A percentile compares a stretch with the other conserved stretches of the same genome.
Evolutionary conservation across 2,797 vertebrate genomes (phyloP).

Genomic region (Neomorphus geoffroyi): DNA sequence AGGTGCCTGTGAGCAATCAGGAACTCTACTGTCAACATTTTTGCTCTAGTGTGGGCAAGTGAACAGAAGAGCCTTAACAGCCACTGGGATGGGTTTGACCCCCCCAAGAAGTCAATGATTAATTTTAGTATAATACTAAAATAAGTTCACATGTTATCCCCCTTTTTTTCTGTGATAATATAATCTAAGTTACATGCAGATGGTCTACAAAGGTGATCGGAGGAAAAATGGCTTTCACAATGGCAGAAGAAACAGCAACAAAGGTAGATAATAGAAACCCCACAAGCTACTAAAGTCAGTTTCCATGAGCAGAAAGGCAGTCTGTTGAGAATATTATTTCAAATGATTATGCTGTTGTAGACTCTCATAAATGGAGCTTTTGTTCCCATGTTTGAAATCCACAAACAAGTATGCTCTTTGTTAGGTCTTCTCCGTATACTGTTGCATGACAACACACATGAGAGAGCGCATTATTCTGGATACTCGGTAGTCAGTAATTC

Average conservation of each 20-base stretch:
- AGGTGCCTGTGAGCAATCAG: not conserved
- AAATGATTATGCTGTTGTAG: not conserved
- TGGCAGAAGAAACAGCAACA: not conserved
- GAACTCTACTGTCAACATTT: not conserved
- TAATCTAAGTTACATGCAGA: not conserved
- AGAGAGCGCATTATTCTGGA: not conserved
- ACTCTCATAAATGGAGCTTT: not conserved
- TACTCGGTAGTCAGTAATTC: not conserved
- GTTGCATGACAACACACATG: not conserved
- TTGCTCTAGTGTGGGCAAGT: not conserved
- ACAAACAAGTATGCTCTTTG: not conserved
- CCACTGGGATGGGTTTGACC: not conserved
- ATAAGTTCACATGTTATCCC: not conserved
- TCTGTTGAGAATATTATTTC: not conserved
- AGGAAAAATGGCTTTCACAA: not conserved
- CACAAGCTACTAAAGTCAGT: not conserved
- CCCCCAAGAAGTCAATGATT: not conserved
- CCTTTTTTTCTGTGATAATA: not conserved
- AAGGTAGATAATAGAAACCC: not conserved
- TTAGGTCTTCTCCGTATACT: not conserved
- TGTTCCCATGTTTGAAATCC: not conserved
- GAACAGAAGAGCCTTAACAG: not conserved
- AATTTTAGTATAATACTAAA: not conserved
- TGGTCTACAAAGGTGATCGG: not conserved
- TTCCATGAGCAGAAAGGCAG: not conserved